Evolutionary conservation across 2,113 vertebrate genomes (phyloP).

Genomic region (Ammospiza caudacuta): DNA sequence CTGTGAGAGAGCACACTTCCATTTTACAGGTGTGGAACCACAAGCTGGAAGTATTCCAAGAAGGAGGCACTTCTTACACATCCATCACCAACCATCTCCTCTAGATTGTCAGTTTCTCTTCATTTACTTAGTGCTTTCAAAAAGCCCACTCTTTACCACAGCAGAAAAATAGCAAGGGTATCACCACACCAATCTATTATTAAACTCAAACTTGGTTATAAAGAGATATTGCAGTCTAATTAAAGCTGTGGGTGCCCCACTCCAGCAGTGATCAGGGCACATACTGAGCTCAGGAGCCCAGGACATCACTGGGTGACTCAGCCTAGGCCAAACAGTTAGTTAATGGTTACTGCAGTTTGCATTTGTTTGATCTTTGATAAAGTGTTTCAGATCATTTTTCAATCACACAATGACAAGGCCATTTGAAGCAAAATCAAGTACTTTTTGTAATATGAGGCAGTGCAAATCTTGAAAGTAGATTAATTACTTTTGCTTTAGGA

Average conservation of each 20-base stretch:
- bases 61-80: background rate
- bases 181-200: background rate
- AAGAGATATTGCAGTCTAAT: background rate
- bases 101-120: background rate
- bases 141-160: background rate
- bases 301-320: background rate
- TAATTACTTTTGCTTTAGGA: conserved; percentile 17
- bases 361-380: conserved; percentile 31
- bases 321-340: background rate
- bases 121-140: background rate
- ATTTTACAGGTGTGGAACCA: background rate
- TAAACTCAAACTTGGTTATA: background rate
- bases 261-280: background rate
- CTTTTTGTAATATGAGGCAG: conserved; percentile 7
- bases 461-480: background rate
- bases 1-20: background rate
- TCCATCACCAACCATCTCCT: background rate
- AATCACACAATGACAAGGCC: background rate
- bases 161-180: background rate
- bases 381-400: conserved; percentile 19
- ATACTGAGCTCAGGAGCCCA: background rate
- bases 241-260: background rate
- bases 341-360: background rate
- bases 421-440: background rate
- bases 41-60: background rate